Percentiles rank a stretch among this genome's conserved stretches.
Conservation (phyloP, 2,888 invertebrate species). For the Lepidochrysops patricia region DNA sequence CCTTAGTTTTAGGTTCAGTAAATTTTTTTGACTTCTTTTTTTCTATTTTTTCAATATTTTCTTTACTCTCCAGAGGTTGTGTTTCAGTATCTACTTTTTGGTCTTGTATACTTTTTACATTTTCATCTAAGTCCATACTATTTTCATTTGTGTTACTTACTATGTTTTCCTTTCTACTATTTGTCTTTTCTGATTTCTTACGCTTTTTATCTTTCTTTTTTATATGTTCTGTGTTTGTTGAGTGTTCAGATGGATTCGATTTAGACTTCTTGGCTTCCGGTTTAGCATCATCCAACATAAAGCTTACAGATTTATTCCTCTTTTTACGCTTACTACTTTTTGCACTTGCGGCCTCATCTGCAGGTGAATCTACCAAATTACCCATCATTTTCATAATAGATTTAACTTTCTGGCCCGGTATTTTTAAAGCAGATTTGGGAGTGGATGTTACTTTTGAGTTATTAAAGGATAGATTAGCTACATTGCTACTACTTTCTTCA, state of each 20-base stretch:
- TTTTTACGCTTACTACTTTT: conserved; percentile 44
- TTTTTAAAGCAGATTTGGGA: conserved; percentile 29
- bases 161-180: conserved; percentile 27
- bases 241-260: conserved; percentile 35
- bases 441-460: conserved; percentile 38
- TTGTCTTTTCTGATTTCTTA: conserved; percentile 34
- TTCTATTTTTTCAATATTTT: conserved; percentile 8
- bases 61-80: conserved; percentile 14
- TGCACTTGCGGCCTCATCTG: conserved; percentile 17
- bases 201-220: conserved; percentile 26
- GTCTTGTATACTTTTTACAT: conserved; percentile 17
- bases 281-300: conserved; percentile 52
- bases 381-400: conserved; percentile 46
- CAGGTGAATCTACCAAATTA: conserved; percentile 27
- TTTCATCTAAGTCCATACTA: conserved; percentile 19
- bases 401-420: conserved; percentile 33
- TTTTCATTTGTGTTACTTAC: conserved; percentile 12
- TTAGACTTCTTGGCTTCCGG: conserved; percentile 50
- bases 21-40: conserved; percentile 17
- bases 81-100: conserved; percentile 20
- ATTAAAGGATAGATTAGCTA: conserved; percentile 22
- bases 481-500: conserved; percentile 30
- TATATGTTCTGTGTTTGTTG: conserved; percentile 14
- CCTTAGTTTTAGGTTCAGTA: background rate
- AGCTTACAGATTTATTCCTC: conserved; percentile 60